These are phyloP conservation scores for Drosophila serrata DNA, from an alignment of 1,140 invertebrate genomes.

Conservation along the genomic window DNA sequence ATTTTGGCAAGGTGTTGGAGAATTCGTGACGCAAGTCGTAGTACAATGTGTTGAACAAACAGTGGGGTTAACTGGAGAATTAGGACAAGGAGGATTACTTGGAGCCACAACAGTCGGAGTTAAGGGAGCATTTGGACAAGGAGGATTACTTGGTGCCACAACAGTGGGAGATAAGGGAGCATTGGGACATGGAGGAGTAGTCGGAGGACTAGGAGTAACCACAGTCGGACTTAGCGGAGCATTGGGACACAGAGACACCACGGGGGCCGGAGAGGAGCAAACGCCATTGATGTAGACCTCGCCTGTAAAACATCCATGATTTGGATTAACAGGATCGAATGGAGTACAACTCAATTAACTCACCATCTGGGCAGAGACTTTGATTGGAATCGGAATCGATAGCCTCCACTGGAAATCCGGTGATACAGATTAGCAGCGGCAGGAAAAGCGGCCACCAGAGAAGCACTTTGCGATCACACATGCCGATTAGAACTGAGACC, in stretches of 20 bases:
- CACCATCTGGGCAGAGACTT: conserved; percentile 33
- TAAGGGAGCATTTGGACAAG: conserved; percentile 23
- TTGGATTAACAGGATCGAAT: neutral
- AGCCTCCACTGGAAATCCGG: conserved; percentile 9
- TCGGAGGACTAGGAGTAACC: neutral
- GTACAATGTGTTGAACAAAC: neutral
- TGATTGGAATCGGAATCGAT: conserved; percentile 21
- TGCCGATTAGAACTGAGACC: conserved; percentile 60
- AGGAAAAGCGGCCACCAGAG: conserved; percentile 10
- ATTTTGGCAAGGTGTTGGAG: too few species aligned
- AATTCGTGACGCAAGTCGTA: neutral
- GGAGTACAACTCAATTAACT: neutral
- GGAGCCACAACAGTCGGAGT: conserved; percentile 16
- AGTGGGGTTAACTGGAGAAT: conserved; percentile 1
- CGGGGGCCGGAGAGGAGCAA: neutral
- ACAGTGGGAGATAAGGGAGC: conserved; percentile 4
- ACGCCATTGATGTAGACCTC: conserved; percentile 19
- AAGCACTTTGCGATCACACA: conserved; percentile 57
- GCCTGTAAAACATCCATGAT: conserved; percentile 8
- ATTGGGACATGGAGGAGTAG: conserved; percentile 6
- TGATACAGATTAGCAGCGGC: conserved; percentile 30
- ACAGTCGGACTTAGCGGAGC: conserved; percentile 25
- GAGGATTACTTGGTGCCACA: neutral
- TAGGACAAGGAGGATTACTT: conserved; percentile 12
- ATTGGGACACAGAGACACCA: conserved; percentile 14